phyloP scores from a whole-genome alignment of 1,140 invertebrate species.

The Grapholita molesta region DNA sequence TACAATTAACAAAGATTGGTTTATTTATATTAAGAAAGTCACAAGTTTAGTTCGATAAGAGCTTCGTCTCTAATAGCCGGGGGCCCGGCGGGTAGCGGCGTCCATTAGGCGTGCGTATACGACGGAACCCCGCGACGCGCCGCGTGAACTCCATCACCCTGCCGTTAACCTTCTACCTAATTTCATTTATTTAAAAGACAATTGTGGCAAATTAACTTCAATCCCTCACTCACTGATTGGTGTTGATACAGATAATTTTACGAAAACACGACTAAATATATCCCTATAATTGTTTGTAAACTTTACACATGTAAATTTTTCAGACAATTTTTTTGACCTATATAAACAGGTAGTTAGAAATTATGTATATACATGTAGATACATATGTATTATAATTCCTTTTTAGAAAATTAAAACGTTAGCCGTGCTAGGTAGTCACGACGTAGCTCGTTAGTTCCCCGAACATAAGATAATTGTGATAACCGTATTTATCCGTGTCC shows the following conservation, averaged over 20 bases:
- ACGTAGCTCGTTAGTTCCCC: conserved; percentile 53
- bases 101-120: conserved; percentile 61
- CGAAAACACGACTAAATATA: background rate
- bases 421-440: conserved; percentile 24
- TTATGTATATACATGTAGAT: background rate
- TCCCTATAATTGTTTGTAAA: too few relatives aligned
- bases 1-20: too few relatives aligned
- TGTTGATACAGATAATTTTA: conserved; percentile 3
- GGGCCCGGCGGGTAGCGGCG: conserved; percentile 37
- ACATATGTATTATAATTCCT: background rate
- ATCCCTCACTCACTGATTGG: conserved; percentile 19
- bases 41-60: conserved; percentile 51
- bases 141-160: conserved; percentile 42
- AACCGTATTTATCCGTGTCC: conserved; percentile 58
- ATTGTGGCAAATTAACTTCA: conserved; percentile 40
- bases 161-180: conserved; percentile 22
- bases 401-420: conserved; percentile 27
- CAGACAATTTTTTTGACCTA: too few relatives aligned
- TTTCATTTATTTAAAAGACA: conserved; percentile 34
- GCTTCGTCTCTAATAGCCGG: conserved; percentile 48
- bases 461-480: conserved; percentile 64
- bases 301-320: too few relatives aligned
- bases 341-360: background rate
- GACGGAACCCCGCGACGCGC: conserved; percentile 48
- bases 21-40: conserved; percentile 60